Base-by-base conservation (phyloP, 92 coral and sea anemone species). In the Bergia puertoricense region DNA sequence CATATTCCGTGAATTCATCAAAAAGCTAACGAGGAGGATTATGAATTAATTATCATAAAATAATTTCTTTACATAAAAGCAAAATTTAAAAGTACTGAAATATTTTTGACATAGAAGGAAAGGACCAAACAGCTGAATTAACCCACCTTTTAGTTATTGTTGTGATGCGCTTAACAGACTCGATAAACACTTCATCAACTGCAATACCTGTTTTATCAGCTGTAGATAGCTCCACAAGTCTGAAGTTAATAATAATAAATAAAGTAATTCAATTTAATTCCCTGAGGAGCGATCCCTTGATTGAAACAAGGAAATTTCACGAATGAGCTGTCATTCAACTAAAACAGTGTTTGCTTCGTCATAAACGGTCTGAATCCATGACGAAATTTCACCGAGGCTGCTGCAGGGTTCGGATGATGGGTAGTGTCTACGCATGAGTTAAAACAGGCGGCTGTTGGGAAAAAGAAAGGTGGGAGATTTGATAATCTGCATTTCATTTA, bases 241-340 rank as follows among this genome's bases (percentile, higher is more conserved):
- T 83, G 71, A 84, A 84, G 67, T 71, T 84, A 46, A 84, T 80
- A 57, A 56, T 80, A 37, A 13, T 37, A 56, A 80, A 80, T 84
- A 69, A 84, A 84, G 79, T 84, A 84, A 84, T 84, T 84, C 71
- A 46, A 84, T 16, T 69, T 84, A 84, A 84, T 84, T 84, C 87
- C 87, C 87, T 40, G 45, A 71, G 77, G 87, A 84, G 4, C 46
- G 68, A 71, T 84, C 44, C 79, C 78, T 83, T 71, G 68, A 71
- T 46, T n/a, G 67, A 13, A 45, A 46, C 78, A 84, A 71, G 87
- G 46, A 30, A 14, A 84, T 69, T 71, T 66, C 74, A 48, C 51
- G 45, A 45, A 46, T 30, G 87, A 84, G 79, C 57, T 68, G 79
- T 84, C 79, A n/a, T 42, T 84, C 77, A 69, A 54, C 86, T 83